Percentiles rank a stretch among this genome's conserved stretches.
phyloP scores from a whole-genome alignment of 2,113 vertebrate species.

The Planiliza haematocheilus region DNA sequence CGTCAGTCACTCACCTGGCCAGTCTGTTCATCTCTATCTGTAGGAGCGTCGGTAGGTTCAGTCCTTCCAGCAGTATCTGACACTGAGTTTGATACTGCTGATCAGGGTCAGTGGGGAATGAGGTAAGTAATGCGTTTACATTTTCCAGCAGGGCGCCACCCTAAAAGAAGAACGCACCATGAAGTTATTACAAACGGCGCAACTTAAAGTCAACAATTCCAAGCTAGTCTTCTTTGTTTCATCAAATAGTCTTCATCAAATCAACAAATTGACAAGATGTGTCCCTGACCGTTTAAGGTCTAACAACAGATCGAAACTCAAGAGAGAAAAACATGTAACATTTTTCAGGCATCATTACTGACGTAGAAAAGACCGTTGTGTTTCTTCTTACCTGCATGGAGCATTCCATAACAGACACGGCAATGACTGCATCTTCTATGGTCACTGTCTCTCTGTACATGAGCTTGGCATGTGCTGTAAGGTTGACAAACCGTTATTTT shows the following conservation, averaged over 20 bases:
- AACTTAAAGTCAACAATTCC: too few species aligned
- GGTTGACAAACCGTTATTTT: not conserved
- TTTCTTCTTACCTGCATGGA: constrained; percentile 94
- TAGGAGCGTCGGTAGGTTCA: constrained; percentile 87
- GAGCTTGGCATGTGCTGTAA: constrained; percentile 91
- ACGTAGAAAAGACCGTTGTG: too few species aligned
- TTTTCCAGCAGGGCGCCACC: constrained; percentile 91
- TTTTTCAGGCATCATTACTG: too few species aligned
- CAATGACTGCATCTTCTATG: constrained; percentile 92
- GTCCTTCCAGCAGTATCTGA: constrained; percentile 87
- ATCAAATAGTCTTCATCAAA: too few species aligned
- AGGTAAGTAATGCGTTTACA: constrained; percentile 91
- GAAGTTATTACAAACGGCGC: too few species aligned
- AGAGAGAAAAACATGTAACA: too few species aligned
- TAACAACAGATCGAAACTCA: too few species aligned
- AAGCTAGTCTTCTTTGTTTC: too few species aligned
- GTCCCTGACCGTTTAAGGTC: too few species aligned
- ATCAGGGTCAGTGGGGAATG: constrained; percentile 89
- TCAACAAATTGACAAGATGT: too few species aligned
- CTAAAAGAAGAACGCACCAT: constrained; percentile 71
- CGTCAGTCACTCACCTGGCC: constrained; percentile 86
- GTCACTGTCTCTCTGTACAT: constrained; percentile 93
- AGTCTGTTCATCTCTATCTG: constrained; percentile 87
- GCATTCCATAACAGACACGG: constrained; percentile 95
- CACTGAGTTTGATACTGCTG: constrained; percentile 91